Conservation (phyloP, 30 jellyfish, hydroid and myxozoan genomes). For the Hydractinia symbiolongicarpus region DNA sequence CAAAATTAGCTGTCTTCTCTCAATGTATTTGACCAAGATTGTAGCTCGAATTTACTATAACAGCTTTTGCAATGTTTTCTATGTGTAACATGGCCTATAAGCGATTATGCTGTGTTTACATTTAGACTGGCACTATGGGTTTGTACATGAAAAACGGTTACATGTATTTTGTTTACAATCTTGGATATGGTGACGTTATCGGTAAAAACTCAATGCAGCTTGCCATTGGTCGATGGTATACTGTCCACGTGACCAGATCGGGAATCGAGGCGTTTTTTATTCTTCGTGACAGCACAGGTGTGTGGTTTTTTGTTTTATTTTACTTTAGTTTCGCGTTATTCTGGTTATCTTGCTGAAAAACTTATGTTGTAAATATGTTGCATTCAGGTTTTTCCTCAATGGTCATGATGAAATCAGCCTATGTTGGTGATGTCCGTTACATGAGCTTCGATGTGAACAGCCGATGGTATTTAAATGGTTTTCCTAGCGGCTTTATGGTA, state of each 20-base stretch:
- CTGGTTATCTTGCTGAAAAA: too few relatives aligned
- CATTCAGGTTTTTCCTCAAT: conserved; percentile 22
- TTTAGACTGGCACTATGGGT: conserved; percentile 68
- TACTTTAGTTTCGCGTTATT: neutral
- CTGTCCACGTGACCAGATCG: conserved; percentile 29
- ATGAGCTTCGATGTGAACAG: conserved; percentile 33
- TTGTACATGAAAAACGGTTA: conserved; percentile 63
- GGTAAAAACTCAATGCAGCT: conserved; percentile 38
- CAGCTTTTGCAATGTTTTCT: too few relatives aligned
- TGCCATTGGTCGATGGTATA: conserved; percentile 54
- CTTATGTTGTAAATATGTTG: neutral
- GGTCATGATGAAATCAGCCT: conserved; percentile 12
- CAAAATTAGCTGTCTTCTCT: too few relatives aligned
- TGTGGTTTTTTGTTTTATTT: neutral
- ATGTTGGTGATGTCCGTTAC: conserved; percentile 8
- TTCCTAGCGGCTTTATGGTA: conserved; percentile 84
- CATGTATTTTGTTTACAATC: conserved; percentile 43
- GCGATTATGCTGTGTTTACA: neutral
- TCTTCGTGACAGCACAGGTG: neutral
- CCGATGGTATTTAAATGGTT: conserved; percentile 74
- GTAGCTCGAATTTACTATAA: too few relatives aligned
- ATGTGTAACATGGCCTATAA: too few relatives aligned
- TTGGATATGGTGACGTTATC: conserved; percentile 64
- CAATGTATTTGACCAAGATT: too few relatives aligned
- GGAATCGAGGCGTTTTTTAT: neutral